Base-by-base conservation (phyloP, 2,888 invertebrate species). In the Leistus spinibarbis region DNA sequence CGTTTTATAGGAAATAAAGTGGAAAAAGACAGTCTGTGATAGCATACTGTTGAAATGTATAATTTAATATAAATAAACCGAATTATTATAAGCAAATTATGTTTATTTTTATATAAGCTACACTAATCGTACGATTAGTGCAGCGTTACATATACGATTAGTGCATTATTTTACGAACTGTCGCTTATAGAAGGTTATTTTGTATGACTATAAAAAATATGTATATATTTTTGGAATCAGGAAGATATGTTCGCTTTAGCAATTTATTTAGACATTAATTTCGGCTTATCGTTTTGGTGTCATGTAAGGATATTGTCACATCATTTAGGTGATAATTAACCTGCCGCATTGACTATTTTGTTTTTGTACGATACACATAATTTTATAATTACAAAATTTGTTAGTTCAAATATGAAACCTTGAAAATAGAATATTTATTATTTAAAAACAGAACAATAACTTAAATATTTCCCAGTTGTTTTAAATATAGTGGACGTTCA, bases 1-100 rank as follows among this genome's bases (percentile, higher is more conserved):
- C 40, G 40, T 56, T 69, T 69, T 69, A 1, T 40, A 70, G 40
- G 27, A 53, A 40, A 60, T 27, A 66, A 73, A 64, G 20, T 68
- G 7, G 16, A 66, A 40, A 70, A 40, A 40, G n/a, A 62, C 40
- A 53, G 70, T 63, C 62, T 70, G 70, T 70, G 70, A 70, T 70
- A 62, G 57, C 62, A 68, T 19, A 70, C 40, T 62, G 40, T 70
- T 70, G 69, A 56, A 23, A 57, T 69, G 69, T 69, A 57, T 17
- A n/a, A 68, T 20, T 22, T 10, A 27, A 53, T 19, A 17, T 66
- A 66, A 66, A 66, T 66, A 66, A 66, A 63, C 23, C n/a, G n/a
- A n/a, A 40, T 40, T 10, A 40, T 40, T 40, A 40, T 40, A 40
- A 40, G 7, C 40, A 40, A 4, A 7, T 40, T 40, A 10, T 40